A percentile compares a stretch with the other conserved stretches of the same genome.
Evolutionary conservation across 2,113 vertebrate genomes (phyloP).

Genomic region (Ceyx melanurus): DNA sequence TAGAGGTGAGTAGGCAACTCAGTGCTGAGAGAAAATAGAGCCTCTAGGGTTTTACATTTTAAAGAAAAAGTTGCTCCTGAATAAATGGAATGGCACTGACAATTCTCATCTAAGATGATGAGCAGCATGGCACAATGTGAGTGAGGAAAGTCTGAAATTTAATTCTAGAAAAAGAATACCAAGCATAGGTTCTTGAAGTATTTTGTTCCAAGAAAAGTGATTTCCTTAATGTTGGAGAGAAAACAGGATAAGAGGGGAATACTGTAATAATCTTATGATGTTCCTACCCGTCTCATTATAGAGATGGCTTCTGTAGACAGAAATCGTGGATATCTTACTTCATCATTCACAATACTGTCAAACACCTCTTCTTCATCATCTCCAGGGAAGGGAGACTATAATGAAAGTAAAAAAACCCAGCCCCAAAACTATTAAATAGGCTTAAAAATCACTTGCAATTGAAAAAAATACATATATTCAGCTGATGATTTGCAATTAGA

Average conservation of each 20-base stretch:
- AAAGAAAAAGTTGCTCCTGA: not conserved
- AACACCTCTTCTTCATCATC: slow-evolving; percentile 99
- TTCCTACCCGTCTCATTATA: slow-evolving; percentile 95
- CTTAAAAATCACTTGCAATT: not conserved
- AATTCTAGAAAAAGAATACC: not conserved
- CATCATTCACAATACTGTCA: slow-evolving; percentile 99
- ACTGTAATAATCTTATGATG: not conserved
- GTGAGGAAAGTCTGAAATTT: too few species aligned
- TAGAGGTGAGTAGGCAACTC: not conserved
- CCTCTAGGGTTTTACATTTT: not conserved
- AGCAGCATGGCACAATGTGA: not conserved
- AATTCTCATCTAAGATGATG: not conserved
- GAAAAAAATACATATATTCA: not conserved
- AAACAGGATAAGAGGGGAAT: not conserved
- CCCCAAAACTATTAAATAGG: not conserved
- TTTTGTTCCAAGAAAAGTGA: not conserved
- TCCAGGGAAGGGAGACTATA: slow-evolving; percentile 95
- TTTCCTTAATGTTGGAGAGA: not conserved
- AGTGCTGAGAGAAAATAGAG: not conserved
- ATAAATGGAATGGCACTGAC: not conserved
- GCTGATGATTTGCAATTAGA: not conserved
- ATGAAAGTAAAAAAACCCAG: not conserved
- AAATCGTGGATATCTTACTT: slow-evolving; percentile 96
- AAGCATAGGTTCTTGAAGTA: not conserved
- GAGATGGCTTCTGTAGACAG: slow-evolving; percentile 98